Evolutionary conservation across 2,113 vertebrate genomes (phyloP).

Genomic region (Terrapene triunguis): DNA sequence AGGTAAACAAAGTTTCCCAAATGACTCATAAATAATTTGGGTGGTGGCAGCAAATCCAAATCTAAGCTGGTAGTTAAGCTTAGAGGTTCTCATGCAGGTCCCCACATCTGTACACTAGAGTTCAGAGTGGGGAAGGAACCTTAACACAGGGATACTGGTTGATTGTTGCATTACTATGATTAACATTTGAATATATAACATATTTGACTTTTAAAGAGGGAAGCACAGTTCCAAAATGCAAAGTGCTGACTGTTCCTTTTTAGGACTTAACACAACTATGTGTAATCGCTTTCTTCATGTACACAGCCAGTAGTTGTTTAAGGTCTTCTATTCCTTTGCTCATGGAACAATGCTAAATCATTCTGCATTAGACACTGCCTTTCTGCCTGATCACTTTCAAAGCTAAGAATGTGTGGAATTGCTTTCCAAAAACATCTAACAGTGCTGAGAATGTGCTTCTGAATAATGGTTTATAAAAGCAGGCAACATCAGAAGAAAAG

Average conservation of each 20-base stretch:
- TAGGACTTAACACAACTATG: neutral
- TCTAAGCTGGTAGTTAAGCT: too few species aligned
- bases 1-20: too few species aligned
- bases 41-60: too few species aligned
- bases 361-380: neutral
- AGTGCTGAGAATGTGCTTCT: conserved; percentile 55
- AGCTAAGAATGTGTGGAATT: conserved; percentile 69
- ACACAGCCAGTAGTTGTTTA: conserved; percentile 17
- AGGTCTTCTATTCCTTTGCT: conserved; percentile 41
- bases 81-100: too few species aligned
- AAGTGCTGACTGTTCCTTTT: neutral
- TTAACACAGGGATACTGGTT: neutral
- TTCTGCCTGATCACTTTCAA: conserved; percentile 68
- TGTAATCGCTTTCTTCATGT: conserved; percentile 29
- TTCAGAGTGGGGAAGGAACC: too few species aligned
- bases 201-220: neutral
- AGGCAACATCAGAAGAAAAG: neutral
- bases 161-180: neutral
- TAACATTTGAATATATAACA: neutral
- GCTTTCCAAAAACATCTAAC: neutral
- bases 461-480: conserved; percentile 42
- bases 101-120: too few species aligned
- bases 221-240: neutral
- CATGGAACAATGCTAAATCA: conserved; percentile 54
- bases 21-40: too few species aligned